These are phyloP conservation scores for Hermodice carunculata DNA, from an alignment of 2,888 invertebrate genomes.

Conservation along the genomic window DNA sequence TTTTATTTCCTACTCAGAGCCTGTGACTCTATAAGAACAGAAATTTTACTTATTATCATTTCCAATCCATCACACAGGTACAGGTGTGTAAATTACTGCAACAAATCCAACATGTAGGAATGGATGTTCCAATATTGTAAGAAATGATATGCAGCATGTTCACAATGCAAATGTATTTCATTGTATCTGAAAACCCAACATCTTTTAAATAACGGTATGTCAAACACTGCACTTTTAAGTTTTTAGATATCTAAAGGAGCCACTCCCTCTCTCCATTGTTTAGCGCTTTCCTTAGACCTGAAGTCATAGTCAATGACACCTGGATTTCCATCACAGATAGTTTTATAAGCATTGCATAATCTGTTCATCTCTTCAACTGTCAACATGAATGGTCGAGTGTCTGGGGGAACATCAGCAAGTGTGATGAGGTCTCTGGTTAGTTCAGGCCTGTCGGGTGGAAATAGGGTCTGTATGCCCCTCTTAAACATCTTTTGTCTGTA, in stretches of 20 bases:
- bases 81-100: no score
- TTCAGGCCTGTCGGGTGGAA: conserved; percentile 81
- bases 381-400: conserved; percentile 80
- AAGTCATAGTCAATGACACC: conserved; percentile 76
- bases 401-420: conserved; percentile 80
- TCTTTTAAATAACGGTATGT: no score
- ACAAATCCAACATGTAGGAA: no score
- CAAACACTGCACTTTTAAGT: no score
- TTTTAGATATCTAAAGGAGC: conserved; percentile 3
- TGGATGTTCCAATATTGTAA: no score
- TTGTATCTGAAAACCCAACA: no score
- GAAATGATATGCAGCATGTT: no score
- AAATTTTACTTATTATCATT: no score
- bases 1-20: no score
- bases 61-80: no score
- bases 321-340: conserved; percentile 74
- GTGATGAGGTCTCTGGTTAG: conserved; percentile 79
- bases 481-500: conserved; percentile 85
- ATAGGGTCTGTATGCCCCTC: conserved; percentile 74
- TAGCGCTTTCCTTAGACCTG: conserved; percentile 71
- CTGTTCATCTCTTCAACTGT: conserved; percentile 83
- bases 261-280: conserved; percentile 31
- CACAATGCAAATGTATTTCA: no score
- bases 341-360: conserved; percentile 82
- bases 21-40: no score